Conservation (phyloP, 2,113 vertebrate genomes). For the Caretta caretta region DNA sequence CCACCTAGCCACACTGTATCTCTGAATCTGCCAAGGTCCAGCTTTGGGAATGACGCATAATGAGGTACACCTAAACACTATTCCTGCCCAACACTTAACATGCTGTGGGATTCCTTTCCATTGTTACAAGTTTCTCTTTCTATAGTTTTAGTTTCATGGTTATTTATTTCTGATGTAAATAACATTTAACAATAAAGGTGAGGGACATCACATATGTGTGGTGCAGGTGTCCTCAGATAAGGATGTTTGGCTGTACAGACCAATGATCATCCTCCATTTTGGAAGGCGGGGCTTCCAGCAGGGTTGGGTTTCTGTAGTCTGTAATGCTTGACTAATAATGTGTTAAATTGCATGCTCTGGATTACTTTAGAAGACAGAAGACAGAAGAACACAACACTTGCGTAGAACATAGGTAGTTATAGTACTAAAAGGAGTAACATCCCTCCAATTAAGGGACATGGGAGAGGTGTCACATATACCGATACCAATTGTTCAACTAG, state of each 20-base stretch:
- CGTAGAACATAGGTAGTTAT: neutral
- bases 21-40: rapidly evolving
- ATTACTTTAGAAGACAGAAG: neutral
- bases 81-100: neutral
- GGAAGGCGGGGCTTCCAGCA: rapidly evolving
- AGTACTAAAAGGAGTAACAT: neutral
- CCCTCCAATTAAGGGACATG: neutral
- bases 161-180: neutral
- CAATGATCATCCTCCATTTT: rapidly evolving
- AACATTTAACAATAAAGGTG: neutral
- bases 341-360: neutral
- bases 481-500: neutral
- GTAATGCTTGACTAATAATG: rapidly evolving
- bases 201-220: neutral
- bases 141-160: neutral
- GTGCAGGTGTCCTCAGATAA: rapidly evolving
- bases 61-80: rapidly evolving
- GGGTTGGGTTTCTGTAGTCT: neutral
- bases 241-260: rapidly evolving
- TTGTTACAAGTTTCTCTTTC: neutral
- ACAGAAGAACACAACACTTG: rapidly evolving
- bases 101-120: neutral
- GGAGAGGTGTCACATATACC: neutral
- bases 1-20: rapidly evolving
- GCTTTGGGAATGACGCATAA: neutral